Evolutionary conservation across 2,797 vertebrate genomes (phyloP).

Genomic region (Myotis planiceps): DNA sequence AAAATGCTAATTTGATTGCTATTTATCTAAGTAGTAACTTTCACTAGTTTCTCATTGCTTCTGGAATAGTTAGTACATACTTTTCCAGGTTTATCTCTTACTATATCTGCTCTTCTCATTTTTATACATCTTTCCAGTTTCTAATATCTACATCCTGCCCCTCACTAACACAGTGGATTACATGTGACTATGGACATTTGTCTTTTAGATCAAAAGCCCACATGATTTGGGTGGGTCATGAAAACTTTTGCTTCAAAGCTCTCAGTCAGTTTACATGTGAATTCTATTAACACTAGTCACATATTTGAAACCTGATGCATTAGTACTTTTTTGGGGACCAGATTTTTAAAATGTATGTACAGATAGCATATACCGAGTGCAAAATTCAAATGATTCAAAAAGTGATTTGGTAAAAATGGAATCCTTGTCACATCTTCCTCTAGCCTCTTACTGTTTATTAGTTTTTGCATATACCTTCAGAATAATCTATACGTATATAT

Average conservation of each 20-base stretch:
- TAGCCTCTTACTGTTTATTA: not conserved
- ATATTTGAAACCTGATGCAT: not conserved
- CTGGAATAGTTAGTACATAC: not conserved
- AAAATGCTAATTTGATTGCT: constrained; percentile 25
- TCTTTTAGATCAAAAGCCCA: not conserved
- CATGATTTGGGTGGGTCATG: not conserved
- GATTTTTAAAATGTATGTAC: not conserved
- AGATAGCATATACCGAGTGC: not conserved
- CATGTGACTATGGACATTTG: not conserved
- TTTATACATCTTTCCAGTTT: not conserved
- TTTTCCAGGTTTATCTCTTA: not conserved
- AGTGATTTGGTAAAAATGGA: not conserved
- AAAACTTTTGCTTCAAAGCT: not conserved
- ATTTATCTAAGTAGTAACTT: not conserved
- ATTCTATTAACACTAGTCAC: not conserved
- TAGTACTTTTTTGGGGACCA: not conserved
- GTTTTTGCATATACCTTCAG: not conserved
- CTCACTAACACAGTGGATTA: not conserved
- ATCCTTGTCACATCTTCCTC: not conserved
- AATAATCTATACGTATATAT: not conserved
- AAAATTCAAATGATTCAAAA: not conserved
- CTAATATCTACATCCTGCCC: not conserved
- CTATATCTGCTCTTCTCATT: not conserved
- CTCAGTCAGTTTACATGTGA: not conserved
- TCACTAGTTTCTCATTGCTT: not conserved